A percentile compares a stretch with the other conserved stretches of the same genome.
These are phyloP conservation scores for Euzophera pinguis DNA, from an alignment of 2,888 invertebrate species.

Conservation along the genomic window DNA sequence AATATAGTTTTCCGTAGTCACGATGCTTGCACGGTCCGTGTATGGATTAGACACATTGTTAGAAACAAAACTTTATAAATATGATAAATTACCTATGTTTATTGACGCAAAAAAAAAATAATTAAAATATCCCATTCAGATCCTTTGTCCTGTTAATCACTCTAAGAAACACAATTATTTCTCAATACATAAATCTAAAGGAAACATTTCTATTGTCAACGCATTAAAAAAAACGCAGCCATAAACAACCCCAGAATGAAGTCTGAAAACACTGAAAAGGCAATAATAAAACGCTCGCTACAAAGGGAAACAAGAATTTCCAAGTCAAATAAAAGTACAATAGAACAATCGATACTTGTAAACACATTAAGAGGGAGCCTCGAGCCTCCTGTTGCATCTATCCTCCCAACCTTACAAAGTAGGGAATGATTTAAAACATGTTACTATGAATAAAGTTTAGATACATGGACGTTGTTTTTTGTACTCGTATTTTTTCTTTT, in stretches of 20 bases:
- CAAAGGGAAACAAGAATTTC: slow-evolving; percentile 59
- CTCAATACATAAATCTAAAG: background rate
- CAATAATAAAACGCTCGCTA: slow-evolving; percentile 36
- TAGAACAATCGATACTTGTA: slow-evolving; percentile 78
- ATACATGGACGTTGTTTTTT: background rate
- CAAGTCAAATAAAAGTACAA: slow-evolving; percentile 77
- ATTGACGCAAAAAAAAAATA: no score
- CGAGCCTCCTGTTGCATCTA: slow-evolving; percentile 67
- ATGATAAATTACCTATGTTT: no score
- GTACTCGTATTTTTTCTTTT: background rate
- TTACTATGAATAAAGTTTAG: background rate
- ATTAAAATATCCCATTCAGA: no score
- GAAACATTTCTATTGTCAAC: background rate
- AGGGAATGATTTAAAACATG: slow-evolving; percentile 62
- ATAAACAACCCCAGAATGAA: slow-evolving; percentile 5
- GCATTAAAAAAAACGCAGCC: slow-evolving; percentile 2
- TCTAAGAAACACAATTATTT: background rate
- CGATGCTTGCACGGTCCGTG: no score
- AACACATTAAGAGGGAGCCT: slow-evolving; percentile 72
- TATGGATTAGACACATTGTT: no score
- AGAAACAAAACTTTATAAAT: no score
- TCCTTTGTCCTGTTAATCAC: no score
- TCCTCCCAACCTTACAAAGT: slow-evolving; percentile 74
- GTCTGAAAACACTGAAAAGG: slow-evolving; percentile 38
- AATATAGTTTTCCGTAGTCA: no score